Evolutionary conservation across 2,888 invertebrate genomes (phyloP).

Genomic region (Chloroclysta siterata): DNA sequence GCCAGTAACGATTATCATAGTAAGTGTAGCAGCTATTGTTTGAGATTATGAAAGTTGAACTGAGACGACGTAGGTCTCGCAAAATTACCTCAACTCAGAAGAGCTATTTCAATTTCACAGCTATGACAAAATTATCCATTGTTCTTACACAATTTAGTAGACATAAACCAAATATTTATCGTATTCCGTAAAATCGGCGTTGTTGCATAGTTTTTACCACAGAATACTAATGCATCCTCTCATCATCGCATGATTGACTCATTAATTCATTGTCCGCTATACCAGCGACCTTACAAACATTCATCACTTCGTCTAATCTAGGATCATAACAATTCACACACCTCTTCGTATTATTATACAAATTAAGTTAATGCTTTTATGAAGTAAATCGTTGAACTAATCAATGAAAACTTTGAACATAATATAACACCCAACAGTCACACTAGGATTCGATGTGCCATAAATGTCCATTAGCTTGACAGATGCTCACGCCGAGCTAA

Average conservation of each 20-base stretch:
- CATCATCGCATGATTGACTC: constrained; percentile 17
- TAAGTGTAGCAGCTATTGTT: constrained; percentile 74
- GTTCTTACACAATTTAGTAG: constrained; percentile 10
- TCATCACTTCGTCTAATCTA: constrained; percentile 12
- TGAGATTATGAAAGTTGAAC: constrained; percentile 66
- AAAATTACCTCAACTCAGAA: constrained; percentile 13
- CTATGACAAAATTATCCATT: constrained; percentile 15
- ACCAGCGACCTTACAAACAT: constrained; percentile 10
- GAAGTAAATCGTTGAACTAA: too few species aligned
- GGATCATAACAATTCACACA: constrained; percentile 11
- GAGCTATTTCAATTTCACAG: constrained; percentile 7
- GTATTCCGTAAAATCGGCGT: constrained; percentile 14
- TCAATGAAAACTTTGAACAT: too few species aligned
- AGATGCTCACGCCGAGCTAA: too few species aligned
- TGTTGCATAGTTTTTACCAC: constrained; percentile 19
- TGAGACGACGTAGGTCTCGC: constrained; percentile 20
- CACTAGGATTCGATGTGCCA: too few species aligned
- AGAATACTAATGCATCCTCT: constrained; percentile 6
- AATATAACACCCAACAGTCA: too few species aligned
- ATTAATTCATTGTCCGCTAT: constrained; percentile 26
- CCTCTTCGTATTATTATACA: too few species aligned
- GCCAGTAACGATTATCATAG: constrained; percentile 78
- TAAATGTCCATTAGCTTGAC: too few species aligned
- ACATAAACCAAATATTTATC: constrained; percentile 7
- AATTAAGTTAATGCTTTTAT: too few species aligned